These are phyloP conservation scores for Busseola fusca DNA, from an alignment of 2,888 invertebrate species.

Conservation along the genomic window DNA sequence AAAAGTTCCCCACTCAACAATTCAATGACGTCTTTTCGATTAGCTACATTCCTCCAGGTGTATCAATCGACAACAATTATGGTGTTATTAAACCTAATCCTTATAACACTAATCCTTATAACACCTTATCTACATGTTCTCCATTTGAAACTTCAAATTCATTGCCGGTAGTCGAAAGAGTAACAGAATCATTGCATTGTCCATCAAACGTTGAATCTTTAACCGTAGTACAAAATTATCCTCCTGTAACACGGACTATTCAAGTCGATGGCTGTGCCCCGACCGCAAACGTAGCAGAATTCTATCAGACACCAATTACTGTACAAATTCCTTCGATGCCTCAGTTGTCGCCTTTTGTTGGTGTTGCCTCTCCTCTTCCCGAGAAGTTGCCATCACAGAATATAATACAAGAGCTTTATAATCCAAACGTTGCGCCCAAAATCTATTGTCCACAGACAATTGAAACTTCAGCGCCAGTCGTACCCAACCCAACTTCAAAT, in stretches of 20 bases:
- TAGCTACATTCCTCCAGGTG: conserved; percentile 12
- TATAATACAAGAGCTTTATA: conserved; percentile 16
- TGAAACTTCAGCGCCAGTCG: conserved; percentile 26
- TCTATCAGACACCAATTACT: conserved; percentile 35
- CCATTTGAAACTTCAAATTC: conserved; percentile 4
- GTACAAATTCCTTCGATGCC: conserved; percentile 39
- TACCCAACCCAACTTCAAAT: conserved; percentile 3
- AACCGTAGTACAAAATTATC: conserved; percentile 30
- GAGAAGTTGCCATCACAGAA: conserved; percentile 25
- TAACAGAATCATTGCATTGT: not conserved
- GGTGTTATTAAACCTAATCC: conserved; percentile 5
- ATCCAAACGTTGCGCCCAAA: conserved; percentile 3
- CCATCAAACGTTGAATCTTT: conserved; percentile 32
- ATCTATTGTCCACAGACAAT: not conserved
- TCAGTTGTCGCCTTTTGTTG: conserved; percentile 8
- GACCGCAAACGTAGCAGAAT: conserved; percentile 16
- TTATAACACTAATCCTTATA: not conserved
- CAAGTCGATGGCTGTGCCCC: conserved; percentile 6
- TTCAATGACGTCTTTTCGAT: conserved; percentile 28
- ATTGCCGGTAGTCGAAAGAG: conserved; percentile 2
- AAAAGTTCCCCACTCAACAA: conserved; percentile 31
- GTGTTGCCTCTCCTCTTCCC: conserved; percentile 12
- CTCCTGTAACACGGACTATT: conserved; percentile 11
- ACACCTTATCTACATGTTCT: conserved; percentile 4
- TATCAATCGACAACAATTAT: conserved; percentile 33